Conservation (phyloP, 2,113 vertebrate genomes). For the Aplodontia rufa region DNA sequence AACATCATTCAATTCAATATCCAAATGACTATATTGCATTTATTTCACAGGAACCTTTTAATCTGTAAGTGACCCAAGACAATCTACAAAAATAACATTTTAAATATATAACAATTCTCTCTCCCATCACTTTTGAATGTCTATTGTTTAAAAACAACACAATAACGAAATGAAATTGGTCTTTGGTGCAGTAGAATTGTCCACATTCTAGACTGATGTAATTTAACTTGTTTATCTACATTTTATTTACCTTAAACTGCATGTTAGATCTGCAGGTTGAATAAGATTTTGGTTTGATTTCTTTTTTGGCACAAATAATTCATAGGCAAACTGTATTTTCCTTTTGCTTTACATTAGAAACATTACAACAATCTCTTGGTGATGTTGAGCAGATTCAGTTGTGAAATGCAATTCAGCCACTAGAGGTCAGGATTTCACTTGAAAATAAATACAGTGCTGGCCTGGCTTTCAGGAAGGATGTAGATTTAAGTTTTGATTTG, state of each 20-base stretch:
- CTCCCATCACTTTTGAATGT: background rate
- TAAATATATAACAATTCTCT: background rate
- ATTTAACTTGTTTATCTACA: background rate
- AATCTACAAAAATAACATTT: no score
- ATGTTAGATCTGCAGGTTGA: background rate
- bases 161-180: background rate
- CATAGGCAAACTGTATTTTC: background rate
- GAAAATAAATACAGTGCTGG: background rate
- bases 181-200: background rate
- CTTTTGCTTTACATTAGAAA: background rate
- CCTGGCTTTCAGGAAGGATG: background rate
- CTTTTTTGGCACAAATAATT: background rate
- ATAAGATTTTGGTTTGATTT: background rate
- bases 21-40: background rate
- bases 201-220: background rate
- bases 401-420: conserved; percentile 52
- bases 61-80: background rate
- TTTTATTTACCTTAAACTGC: background rate
- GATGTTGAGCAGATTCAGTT: background rate
- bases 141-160: background rate
- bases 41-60: background rate
- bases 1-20: background rate
- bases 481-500: background rate
- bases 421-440: conserved; percentile 69
- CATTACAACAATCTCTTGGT: no score